These are phyloP conservation scores for Dusona sp. DNA, from an alignment of 2,888 invertebrate species.

Conservation along the genomic window DNA sequence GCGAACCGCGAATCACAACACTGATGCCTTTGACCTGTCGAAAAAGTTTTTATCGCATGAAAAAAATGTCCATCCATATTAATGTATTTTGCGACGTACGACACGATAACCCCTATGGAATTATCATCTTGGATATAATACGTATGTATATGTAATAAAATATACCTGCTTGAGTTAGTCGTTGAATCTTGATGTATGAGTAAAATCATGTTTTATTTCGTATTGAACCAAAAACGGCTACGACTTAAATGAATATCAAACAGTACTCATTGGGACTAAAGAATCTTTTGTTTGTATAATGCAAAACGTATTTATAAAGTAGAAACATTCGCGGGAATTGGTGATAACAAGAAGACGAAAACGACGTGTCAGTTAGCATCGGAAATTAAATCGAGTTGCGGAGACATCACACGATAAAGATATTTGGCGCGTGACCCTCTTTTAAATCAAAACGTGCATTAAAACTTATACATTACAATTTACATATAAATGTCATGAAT, in stretches of 20 bases:
- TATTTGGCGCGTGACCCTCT: constrained; percentile 23
- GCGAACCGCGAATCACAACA: neutral
- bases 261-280: neutral
- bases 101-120: constrained; percentile 15
- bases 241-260: neutral
- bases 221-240: neutral
- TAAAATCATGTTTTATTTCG: neutral
- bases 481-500: constrained; percentile 2
- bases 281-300: neutral
- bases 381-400: constrained; percentile 32
- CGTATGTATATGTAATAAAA: neutral
- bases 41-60: constrained; percentile 18
- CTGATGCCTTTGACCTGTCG: neutral
- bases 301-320: neutral
- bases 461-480: constrained; percentile 9
- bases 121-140: neutral
- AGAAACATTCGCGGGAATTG: neutral
- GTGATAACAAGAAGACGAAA: constrained; percentile 5
- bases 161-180: neutral
- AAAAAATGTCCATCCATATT: constrained; percentile 26
- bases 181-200: neutral
- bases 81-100: neutral
- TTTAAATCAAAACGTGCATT: constrained; percentile 36
- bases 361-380: constrained; percentile 12
- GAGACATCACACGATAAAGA: constrained; percentile 21